Evolutionary conservation across 2,797 vertebrate genomes (phyloP).

Genomic region (Phrynocephalus guinanensis): DNA sequence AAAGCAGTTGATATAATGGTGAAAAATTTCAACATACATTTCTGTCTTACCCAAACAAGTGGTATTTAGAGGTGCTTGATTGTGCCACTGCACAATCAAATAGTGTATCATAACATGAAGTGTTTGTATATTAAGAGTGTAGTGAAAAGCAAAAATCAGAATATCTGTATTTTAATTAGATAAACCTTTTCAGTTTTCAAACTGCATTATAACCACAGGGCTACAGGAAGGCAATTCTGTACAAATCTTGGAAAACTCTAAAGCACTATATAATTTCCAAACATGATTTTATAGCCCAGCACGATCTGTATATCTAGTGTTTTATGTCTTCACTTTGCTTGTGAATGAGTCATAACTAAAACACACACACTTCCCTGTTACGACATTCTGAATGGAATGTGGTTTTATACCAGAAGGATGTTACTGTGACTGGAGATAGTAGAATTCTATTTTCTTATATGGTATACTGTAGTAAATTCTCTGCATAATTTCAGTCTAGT

Average conservation of each 20-base stretch:
- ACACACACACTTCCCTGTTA: not conserved
- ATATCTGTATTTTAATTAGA: not conserved
- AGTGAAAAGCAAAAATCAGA: not conserved
- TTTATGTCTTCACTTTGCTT: conserved; percentile 42
- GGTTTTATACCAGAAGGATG: conserved; percentile 19
- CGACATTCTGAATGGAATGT: conserved; percentile 16
- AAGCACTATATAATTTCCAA: not conserved
- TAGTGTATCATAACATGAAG: not conserved
- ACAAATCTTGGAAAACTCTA: not conserved
- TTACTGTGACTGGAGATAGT: not conserved
- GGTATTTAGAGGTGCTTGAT: not conserved
- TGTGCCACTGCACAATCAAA: not conserved
- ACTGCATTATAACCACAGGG: too few species aligned
- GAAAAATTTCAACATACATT: not conserved
- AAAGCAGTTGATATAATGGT: not conserved
- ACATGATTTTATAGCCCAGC: not conserved
- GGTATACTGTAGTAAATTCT: not conserved
- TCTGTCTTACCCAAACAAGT: not conserved
- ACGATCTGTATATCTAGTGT: not conserved
- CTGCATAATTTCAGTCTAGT: not conserved
- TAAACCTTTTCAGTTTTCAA: not conserved
- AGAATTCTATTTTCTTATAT: not conserved
- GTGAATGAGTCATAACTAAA: conserved; percentile 31
- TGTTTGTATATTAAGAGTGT: not conserved
- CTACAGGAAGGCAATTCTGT: not conserved